Base-by-base conservation (phyloP, 2,797 vertebrate species). In the Chromobotia macracanthus region DNA sequence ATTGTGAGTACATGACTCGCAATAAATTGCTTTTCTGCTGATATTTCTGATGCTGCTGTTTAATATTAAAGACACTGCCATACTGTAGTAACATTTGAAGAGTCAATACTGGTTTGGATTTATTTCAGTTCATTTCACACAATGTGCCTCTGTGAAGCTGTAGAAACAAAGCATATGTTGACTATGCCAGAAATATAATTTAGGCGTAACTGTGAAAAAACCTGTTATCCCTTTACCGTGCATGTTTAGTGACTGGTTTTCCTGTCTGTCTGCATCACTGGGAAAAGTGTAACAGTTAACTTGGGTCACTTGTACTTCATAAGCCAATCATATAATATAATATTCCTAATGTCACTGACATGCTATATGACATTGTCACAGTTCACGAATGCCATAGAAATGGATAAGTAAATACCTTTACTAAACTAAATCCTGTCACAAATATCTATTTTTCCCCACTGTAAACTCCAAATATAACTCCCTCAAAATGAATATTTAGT, bases 61-160 rank as follows among this genome's bases (percentile, higher is more conserved):
- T n/a, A n/a, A 53, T n/a, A n/a, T 53, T 53, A n/a, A 12, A 75
- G 13, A 58, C n/a, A 67, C 50, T 19, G 11, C 8, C 50, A 25
- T 23, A 68, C 35, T 61, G 65, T 38, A n/a, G 73, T 63, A 70
- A 25, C 28, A 77, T 69, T n/a, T 48, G 23, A 65, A 73, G 28
- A 55, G 73, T 12, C 31, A 38, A 61, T 61, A 21, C 31, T 50
- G 60, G n/a, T 44, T 38, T 69, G 65, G 55, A 69, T 53, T 50
- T 28, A 61, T 44, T 46, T 70, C 41, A 56, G 51, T 70, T 63
- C 19, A 51, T 64, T 64, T 41, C 31, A 64, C 31, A 64, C 61
- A 70, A 44, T 48, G 41, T 77, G 75, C 25, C 48, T 48, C 65
- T 60, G n/a, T 48, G 13, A 66, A 35, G 60, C 28, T 25, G 21